Evolutionary conservation across 2,888 invertebrate genomes (phyloP).

Genomic region (Hemithea aestivaria): DNA sequence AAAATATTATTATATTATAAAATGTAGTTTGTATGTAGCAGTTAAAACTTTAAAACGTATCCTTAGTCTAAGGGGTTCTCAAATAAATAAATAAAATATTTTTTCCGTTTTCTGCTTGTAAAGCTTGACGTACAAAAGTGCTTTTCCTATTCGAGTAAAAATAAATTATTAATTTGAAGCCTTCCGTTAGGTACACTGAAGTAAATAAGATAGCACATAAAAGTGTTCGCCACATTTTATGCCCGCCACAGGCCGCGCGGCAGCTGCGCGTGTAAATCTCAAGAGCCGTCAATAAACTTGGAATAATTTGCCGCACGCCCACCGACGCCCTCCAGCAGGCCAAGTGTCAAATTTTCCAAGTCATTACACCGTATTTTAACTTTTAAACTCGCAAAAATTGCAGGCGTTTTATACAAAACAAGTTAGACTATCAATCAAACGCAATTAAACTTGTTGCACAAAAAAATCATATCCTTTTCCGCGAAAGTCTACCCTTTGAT

Average conservation of each 20-base stretch:
- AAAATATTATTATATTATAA: too few species aligned
- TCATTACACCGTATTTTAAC: conserved; percentile 60
- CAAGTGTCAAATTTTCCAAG: conserved; percentile 71
- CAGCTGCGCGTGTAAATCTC: conserved; percentile 43
- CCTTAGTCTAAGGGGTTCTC: too few species aligned
- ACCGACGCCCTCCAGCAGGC: conserved; percentile 42
- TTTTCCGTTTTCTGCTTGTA: too few species aligned
- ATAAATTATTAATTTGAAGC: too few species aligned
- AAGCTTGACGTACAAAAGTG: too few species aligned
- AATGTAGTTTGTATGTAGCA: too few species aligned
- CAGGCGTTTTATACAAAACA: conserved; percentile 31
- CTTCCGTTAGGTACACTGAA: too few species aligned
- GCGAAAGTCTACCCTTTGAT: conserved; percentile 65
- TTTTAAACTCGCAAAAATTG: conserved; percentile 50
- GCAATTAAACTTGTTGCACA: conserved; percentile 24
- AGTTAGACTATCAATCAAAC: conserved; percentile 24
- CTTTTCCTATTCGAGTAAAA: too few species aligned
- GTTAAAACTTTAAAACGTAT: too few species aligned
- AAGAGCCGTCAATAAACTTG: conserved; percentile 54
- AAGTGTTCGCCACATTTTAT: conserved; percentile 4
- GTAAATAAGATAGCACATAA: not conserved
- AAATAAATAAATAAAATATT: too few species aligned
- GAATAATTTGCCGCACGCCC: conserved; percentile 56
- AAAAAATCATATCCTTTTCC: conserved; percentile 47
- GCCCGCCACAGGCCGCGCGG: conserved; percentile 16